Evolutionary conservation across 2,888 invertebrate species (phyloP).

Genomic region (Heliconius erato): DNA sequence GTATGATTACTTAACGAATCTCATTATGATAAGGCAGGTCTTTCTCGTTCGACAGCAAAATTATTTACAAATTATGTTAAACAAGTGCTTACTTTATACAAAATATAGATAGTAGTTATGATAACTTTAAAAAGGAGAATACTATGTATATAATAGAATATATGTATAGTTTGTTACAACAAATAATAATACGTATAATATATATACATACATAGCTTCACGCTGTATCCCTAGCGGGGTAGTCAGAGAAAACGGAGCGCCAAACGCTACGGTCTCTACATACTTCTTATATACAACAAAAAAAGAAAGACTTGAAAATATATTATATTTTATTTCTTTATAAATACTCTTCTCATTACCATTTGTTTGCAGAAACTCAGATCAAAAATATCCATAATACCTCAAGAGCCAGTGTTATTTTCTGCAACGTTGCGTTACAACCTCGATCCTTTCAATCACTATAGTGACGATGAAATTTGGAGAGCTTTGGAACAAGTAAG

Average conservation of each 20-base stretch:
- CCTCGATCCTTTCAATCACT: conserved; percentile 89
- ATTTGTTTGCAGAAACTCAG: conserved; percentile 81
- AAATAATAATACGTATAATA: neutral
- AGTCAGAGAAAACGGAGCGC: too few species aligned
- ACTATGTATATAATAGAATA: neutral
- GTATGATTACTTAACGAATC: conserved; percentile 8
- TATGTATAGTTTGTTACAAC: neutral
- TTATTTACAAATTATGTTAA: conserved; percentile 15
- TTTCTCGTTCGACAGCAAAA: conserved; percentile 10
- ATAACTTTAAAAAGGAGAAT: neutral
- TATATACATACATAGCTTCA: too few species aligned
- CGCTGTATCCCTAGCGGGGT: too few species aligned
- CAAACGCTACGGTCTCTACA: too few species aligned
- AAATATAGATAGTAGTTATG: neutral
- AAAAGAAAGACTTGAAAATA: too few species aligned
- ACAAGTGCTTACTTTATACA: neutral
- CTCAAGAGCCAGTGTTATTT: conserved; percentile 89
- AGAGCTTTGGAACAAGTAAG: conserved; percentile 88
- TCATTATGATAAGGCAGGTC: neutral
- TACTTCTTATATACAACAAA: too few species aligned
- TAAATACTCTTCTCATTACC: neutral
- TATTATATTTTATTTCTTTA: too few species aligned
- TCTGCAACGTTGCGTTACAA: conserved; percentile 89
- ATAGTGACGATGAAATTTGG: conserved; percentile 88
- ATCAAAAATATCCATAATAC: conserved; percentile 90